Evolutionary conservation across 1,140 invertebrate species (phyloP), one percentile per base, ranked within the genome.

Genomic region (Acromyrmex echinatior): DNA sequence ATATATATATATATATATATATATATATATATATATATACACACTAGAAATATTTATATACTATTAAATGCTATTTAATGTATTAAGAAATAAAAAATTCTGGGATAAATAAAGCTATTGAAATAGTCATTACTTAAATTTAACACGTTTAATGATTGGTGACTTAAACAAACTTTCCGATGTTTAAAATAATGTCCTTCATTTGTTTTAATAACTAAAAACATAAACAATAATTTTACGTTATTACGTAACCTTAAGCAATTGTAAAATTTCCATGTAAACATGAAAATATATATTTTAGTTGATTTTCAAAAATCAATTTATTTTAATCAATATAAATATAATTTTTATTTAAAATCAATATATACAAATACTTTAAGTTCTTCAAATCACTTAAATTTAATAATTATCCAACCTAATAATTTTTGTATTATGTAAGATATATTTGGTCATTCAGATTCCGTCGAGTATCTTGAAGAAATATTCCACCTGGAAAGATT

Each of bases 391-490:
- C n/a, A 28, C 6, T 25, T 49, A 49, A 49, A 28, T 62, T 65
- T 78, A 62, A 28, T 49, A 78, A 65, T 28, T n/a, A 2, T 78
- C 28, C 12, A 49, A 28, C 0, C 4, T 65, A 65, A 39, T 1
- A 21, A 21, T 77, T 63, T 63, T 77, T 63, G 7, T 63, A 45
- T 45, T 14, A 21, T 51, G 6, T 28, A 66, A 12, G 28, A 51
- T 65, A 53, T 31, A 45, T 45, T 81, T 45, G 16, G 2, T 49
- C 14, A 3, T 3, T 76, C 14, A 85, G 12, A 70, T 7, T 35
- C 14, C 66, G 7, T 96, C 95, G 65, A 97, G 93, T 91, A 98
- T 97, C 94, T 97, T 97, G 91, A 98, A 98, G 92, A 98, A 97
- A 94, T 98, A 98, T 95, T 98, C 97, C 66, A 97, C 94, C 95